Conservation (phyloP, 2,888 invertebrate species). For the Chromoteleia sp. region DNA sequence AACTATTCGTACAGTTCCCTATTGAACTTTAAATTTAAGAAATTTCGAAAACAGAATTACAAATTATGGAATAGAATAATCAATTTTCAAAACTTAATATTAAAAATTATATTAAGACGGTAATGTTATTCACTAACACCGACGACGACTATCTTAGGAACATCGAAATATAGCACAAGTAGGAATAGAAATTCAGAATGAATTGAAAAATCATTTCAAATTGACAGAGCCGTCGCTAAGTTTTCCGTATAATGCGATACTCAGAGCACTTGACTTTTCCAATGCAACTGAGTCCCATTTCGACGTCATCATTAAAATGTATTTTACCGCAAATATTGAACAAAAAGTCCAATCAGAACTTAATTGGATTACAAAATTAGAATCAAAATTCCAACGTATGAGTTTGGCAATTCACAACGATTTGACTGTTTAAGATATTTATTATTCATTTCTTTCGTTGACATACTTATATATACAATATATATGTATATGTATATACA, state of each 20-base stretch:
- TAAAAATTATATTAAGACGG: background rate
- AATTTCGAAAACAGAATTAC: no score
- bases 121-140: background rate
- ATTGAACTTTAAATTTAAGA: no score
- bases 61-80: background rate
- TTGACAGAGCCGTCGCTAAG: constrained; percentile 40
- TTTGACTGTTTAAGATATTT: no score
- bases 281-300: constrained; percentile 46
- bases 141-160: background rate
- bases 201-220: constrained; percentile 31
- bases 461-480: no score
- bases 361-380: background rate
- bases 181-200: constrained; percentile 24
- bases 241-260: constrained; percentile 52
- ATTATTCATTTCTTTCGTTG: no score
- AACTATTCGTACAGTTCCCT: no score
- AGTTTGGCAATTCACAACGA: background rate
- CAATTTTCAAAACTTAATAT: background rate
- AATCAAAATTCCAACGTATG: background rate
- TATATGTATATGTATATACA: no score
- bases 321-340: constrained; percentile 51
- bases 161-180: constrained; percentile 16
- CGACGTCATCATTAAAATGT: constrained; percentile 47
- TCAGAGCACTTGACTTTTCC: constrained; percentile 47
- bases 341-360: constrained; percentile 26